phyloP scores from a whole-genome alignment of 1,140 invertebrate species.

The Caenorhabditis remanei region DNA sequence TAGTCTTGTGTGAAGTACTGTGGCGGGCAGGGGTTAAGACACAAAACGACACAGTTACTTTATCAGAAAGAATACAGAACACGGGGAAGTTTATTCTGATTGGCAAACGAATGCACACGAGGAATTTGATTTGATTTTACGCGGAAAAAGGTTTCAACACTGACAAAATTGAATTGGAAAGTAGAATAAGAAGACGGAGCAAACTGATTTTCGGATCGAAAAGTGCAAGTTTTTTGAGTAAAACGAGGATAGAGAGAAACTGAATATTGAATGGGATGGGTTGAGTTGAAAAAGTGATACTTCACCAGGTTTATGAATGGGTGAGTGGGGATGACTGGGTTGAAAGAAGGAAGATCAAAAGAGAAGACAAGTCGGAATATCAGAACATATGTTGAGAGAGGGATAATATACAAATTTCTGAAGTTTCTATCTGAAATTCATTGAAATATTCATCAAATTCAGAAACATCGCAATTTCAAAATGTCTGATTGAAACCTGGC shows the following conservation, averaged over 20 bases:
- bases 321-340: not conserved
- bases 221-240: not conserved
- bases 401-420: too few species aligned
- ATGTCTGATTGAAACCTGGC: too few species aligned
- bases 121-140: slow-evolving; percentile 36
- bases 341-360: not conserved
- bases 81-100: slow-evolving; percentile 13
- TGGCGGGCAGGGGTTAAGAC: not conserved
- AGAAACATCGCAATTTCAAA: too few species aligned
- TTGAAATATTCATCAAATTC: too few species aligned
- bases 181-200: slow-evolving; percentile 5
- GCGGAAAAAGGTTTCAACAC: slow-evolving; percentile 42
- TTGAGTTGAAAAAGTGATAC: not conserved
- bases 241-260: not conserved
- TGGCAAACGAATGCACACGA: slow-evolving; percentile 4
- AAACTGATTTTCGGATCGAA: slow-evolving; percentile 16
- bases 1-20: slow-evolving; percentile 37
- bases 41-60: not conserved
- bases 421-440: too few species aligned
- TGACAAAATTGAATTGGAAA: slow-evolving; percentile 9
- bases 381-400: too few species aligned
- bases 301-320: not conserved
- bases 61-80: not conserved
- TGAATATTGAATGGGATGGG: not conserved
- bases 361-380: too few species aligned